Conservation (phyloP, 2,888 invertebrate species). For the Lasiommata megera region DNA sequence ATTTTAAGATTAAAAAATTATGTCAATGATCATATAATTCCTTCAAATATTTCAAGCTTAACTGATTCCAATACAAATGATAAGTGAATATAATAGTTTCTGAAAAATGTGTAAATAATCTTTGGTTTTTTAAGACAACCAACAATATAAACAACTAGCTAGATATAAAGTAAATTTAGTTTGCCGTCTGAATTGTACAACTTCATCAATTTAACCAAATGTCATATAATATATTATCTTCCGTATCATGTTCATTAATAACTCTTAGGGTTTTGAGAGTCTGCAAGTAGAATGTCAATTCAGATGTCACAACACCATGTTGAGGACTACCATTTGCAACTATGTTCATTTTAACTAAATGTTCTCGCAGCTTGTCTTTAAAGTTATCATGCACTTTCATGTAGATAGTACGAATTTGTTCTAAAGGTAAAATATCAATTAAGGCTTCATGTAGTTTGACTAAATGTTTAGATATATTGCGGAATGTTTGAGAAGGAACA, state of each 20-base stretch:
- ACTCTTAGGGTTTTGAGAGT: conserved; percentile 91
- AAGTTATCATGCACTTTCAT: conserved; percentile 91
- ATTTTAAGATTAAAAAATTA: not conserved
- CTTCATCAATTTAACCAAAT: conserved; percentile 86
- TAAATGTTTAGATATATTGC: conserved; percentile 93
- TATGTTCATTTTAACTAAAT: conserved; percentile 92
- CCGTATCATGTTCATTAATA: conserved; percentile 86
- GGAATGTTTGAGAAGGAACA: conserved; percentile 94
- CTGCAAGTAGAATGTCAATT: conserved; percentile 94
- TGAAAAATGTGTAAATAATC: not conserved
- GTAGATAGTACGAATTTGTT: conserved; percentile 89
- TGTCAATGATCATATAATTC: not conserved
- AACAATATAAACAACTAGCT: not conserved
- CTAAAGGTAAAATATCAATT: conserved; percentile 89
- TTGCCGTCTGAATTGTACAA: too few species aligned
- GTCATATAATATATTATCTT: conserved; percentile 89
- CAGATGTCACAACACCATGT: conserved; percentile 96
- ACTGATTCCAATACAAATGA: not conserved
- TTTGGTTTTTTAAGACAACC: not conserved
- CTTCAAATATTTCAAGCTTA: not conserved
- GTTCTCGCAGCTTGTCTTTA: conserved; percentile 92
- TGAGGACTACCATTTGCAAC: conserved; percentile 98
- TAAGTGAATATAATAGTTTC: not conserved
- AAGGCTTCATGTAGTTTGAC: conserved; percentile 95
- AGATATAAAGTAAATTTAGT: conserved; percentile 2